Percentiles rank a stretch among this genome's conserved stretches.
Conservation (phyloP, 2,797 vertebrate species). For the Pantherophis alleghaniensis region DNA sequence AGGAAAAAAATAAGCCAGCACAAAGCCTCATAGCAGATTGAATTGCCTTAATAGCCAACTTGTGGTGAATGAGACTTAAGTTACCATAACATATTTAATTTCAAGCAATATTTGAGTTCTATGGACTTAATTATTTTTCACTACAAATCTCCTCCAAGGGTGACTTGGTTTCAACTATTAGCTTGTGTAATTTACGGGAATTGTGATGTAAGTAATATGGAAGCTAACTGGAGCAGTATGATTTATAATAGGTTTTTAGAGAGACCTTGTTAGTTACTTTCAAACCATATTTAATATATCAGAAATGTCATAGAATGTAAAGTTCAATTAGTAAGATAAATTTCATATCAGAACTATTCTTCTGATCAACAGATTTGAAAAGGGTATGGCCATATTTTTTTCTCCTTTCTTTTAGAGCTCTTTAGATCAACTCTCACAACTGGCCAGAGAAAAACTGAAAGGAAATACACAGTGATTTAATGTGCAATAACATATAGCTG, state of each 20-base stretch:
- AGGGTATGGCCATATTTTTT: neutral
- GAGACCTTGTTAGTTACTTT: neutral
- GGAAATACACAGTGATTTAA: constrained; percentile 10
- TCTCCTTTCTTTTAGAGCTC: neutral
- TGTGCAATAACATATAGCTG: neutral
- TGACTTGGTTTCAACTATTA: neutral
- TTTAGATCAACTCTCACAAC: neutral
- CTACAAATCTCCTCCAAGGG: neutral
- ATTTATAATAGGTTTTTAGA: neutral
- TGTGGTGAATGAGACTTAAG: neutral
- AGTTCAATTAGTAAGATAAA: neutral
- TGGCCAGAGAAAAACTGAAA: neutral
- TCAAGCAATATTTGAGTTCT: neutral
- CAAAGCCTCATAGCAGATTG: neutral
- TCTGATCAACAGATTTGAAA: constrained; percentile 15
- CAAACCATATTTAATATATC: neutral
- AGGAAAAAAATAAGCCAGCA: neutral
- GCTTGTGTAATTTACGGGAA: neutral
- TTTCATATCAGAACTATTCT: neutral
- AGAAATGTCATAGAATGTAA: neutral
- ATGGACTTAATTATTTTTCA: neutral
- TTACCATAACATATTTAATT: neutral
- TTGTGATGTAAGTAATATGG: neutral
- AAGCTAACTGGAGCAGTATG: neutral
- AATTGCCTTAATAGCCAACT: neutral